Conservation (phyloP, 92 coral and sea anemone genomes). For the Phenganax subtilis region DNA sequence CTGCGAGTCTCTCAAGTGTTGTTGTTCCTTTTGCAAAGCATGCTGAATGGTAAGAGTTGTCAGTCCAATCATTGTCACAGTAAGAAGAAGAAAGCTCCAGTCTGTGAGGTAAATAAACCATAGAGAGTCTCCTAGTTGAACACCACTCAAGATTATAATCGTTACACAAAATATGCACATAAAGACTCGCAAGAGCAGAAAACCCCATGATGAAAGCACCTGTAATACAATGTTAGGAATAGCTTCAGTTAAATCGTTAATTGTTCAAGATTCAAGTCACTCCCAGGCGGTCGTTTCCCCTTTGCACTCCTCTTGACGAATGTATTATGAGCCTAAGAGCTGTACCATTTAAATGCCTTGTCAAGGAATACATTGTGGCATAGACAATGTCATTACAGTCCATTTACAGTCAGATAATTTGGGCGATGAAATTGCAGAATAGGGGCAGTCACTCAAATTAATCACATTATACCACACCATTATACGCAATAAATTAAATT, state of each 20-base stretch:
- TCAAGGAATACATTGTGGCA: no score
- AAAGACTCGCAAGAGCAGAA: neutral
- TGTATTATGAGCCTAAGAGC: no score
- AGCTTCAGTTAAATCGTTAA: neutral
- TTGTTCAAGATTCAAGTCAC: no score
- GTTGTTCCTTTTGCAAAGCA: neutral
- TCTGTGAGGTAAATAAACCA: conserved; percentile 29
- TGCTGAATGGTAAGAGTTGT: conserved; percentile 4
- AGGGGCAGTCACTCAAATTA: no score
- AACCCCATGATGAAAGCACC: conserved; percentile 16
- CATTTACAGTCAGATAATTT: no score
- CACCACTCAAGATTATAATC: neutral
- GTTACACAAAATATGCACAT: conserved; percentile 1
- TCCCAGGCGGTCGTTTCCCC: no score
- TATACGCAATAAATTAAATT: neutral
- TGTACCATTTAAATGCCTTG: no score
- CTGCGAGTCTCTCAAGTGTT: neutral
- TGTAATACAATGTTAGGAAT: neutral
- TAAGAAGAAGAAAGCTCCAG: conserved; percentile 32
- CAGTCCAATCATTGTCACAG: neutral
- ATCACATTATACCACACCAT: no score
- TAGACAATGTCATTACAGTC: no score
- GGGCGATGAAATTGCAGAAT: no score
- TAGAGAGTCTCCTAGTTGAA: neutral
- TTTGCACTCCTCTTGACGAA: no score